These are phyloP conservation scores for Penaeus vannamei DNA, from an alignment of 1,140 invertebrate species.

Conservation along the genomic window DNA sequence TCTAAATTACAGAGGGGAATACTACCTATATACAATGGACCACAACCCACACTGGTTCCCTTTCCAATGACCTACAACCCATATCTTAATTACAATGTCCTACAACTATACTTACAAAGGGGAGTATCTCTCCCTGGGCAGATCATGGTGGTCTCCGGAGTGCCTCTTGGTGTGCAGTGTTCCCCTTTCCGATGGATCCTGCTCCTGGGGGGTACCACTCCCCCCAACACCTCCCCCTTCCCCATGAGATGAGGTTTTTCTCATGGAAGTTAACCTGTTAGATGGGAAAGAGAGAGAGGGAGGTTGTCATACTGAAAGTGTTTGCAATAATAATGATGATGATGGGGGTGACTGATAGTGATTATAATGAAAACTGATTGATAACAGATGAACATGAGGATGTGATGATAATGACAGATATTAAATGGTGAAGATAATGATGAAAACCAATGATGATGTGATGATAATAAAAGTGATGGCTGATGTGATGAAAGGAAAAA, in stretches of 20 bases:
- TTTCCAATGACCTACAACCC: not conserved
- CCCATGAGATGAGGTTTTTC: constrained; percentile 87
- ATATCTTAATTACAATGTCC: not conserved
- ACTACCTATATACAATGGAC: too few relatives aligned
- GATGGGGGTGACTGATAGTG: not conserved
- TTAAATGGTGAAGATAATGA: too few relatives aligned
- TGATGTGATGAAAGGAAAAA: too few relatives aligned
- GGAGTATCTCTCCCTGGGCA: constrained; percentile 57
- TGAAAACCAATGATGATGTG: too few relatives aligned
- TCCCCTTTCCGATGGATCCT: constrained; percentile 80
- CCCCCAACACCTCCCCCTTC: constrained; percentile 67
- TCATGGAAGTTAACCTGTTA: constrained; percentile 74
- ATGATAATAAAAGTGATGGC: too few relatives aligned
- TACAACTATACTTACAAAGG: constrained; percentile 43
- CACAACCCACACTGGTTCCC: too few relatives aligned
- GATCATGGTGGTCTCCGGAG: constrained; percentile 81
- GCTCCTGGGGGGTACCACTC: constrained; percentile 70
- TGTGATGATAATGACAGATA: too few relatives aligned
- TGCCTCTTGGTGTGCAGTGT: constrained; percentile 97
- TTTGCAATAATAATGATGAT: not conserved
- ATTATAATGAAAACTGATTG: too few relatives aligned
- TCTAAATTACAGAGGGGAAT: too few relatives aligned
- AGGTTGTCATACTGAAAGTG: not conserved
- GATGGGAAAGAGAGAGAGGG: not conserved
- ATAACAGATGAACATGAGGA: not conserved